Evolutionary conservation across 2,888 invertebrate genomes (phyloP).

Genomic region (Pyrgus malvae): DNA sequence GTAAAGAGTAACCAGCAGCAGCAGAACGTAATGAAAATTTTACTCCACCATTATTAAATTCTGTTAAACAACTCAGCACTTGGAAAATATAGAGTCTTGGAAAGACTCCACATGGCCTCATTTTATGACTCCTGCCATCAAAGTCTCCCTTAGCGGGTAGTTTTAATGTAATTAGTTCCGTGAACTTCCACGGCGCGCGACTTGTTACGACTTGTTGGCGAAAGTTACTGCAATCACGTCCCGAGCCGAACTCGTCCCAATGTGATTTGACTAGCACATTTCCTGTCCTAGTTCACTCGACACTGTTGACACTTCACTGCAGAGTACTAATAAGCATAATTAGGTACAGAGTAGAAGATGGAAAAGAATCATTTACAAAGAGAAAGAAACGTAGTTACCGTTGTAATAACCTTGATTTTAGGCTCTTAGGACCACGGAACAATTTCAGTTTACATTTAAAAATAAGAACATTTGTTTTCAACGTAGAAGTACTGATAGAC

Average conservation of each 20-base stretch:
- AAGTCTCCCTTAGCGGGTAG: background rate
- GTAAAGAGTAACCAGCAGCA: too few species aligned
- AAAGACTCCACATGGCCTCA: background rate
- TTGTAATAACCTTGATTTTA: too few species aligned
- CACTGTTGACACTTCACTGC: background rate
- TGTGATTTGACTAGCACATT: conserved; percentile 17
- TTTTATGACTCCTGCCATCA: conserved; percentile 11
- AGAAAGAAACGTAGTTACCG: too few species aligned
- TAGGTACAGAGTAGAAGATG: background rate
- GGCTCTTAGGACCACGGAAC: too few species aligned
- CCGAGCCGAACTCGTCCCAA: conserved; percentile 11
- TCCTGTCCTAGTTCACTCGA: background rate
- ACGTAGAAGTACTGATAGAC: too few species aligned
- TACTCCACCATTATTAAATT: background rate
- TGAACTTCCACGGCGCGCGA: conserved; percentile 4
- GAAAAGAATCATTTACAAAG: too few species aligned
- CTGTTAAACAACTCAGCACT: background rate
- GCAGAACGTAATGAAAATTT: background rate
- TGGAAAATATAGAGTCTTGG: background rate
- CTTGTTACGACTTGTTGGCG: conserved; percentile 8
- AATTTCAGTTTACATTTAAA: too few species aligned
- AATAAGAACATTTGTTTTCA: too few species aligned
- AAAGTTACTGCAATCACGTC: conserved; percentile 14
- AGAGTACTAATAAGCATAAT: background rate
- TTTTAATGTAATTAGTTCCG: conserved; percentile 18